Evolutionary conservation across 2,797 vertebrate species (phyloP), one percentile per base, ranked within the genome.

Genomic region (Dendrocincla fuliginosa): DNA sequence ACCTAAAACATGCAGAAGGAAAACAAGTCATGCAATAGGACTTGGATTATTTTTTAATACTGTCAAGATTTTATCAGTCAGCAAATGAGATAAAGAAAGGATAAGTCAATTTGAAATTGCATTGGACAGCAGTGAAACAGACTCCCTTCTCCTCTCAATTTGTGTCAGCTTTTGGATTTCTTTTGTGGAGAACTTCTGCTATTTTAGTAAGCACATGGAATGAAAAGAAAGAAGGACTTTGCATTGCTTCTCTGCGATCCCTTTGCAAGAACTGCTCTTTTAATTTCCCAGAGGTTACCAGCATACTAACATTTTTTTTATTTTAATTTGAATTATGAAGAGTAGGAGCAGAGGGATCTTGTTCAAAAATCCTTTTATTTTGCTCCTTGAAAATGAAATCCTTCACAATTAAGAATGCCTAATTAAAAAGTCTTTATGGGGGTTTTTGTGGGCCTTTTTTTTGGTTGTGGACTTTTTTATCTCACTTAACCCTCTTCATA

Each of bases 251-350:
- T 89, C 78, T 82, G 22, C n/a, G 92, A 53, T 87, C 95, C 74
- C 68, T 67, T 42, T 86, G 25, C 59, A 90, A 47, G 73, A 93
- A 76, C 37, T 57, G 64, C n/a, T 88, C 75, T 97, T 96, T 79
- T 93, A 87, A 95, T 97, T 87, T 94, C 80, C 91, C 92, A 93
- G 46, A 93, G 76, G 87, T 83, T 93, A 39, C 55, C 52, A 94
- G 11, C 67, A 85, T 49, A 28, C 55, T 60, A 79, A 53, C 67
- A 79, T 78, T 4, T 96, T 86, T 74, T 90, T 80, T 42, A 44
- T 76, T 92, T 95, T 75, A 80, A 96, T 97, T 88, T 96, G 30
- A 85, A 93, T 96, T 96, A 90, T 85, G 91, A 83, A 79, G 56
- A 84, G 24, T 64, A 77, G 61, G 42, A 96, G 61, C 69, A 89